Evolutionary conservation across 2,888 invertebrate species (phyloP).

Genomic region (Rotaria socialis): DNA sequence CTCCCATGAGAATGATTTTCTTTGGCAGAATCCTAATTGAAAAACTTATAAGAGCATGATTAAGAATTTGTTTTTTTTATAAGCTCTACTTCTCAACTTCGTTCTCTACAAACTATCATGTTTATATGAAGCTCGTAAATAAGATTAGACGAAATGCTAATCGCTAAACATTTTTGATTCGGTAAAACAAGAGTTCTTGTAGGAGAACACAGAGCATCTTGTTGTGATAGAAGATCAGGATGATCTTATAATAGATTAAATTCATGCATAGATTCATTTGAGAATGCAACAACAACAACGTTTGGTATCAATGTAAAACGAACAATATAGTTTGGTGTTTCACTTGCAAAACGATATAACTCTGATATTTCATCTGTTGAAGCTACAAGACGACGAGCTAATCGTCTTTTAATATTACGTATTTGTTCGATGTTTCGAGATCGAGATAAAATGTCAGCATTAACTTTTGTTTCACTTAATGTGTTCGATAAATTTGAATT

Average conservation of each 20-base stretch:
- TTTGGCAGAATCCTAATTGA: too few relatives aligned
- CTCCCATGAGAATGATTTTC: too few relatives aligned
- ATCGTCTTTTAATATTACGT: conserved; percentile 10
- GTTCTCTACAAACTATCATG: too few relatives aligned
- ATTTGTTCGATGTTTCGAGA: conserved; percentile 21
- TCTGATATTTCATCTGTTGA: conserved; percentile 17
- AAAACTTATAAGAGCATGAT: too few relatives aligned
- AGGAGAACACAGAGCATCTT: not conserved
- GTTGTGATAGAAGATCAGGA: not conserved
- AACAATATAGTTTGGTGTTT: conserved; percentile 4
- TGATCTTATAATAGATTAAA: conserved; percentile 3
- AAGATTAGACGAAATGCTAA: too few relatives aligned
- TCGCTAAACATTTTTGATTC: too few relatives aligned
- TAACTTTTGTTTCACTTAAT: not conserved
- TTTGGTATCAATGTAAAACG: conserved; percentile 30
- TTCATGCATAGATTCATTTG: conserved; percentile 4
- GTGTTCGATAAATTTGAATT: not conserved
- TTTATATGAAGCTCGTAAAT: too few relatives aligned
- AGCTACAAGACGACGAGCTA: conserved; percentile 20
- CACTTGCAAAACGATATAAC: conserved; percentile 15
- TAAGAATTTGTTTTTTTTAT: too few relatives aligned
- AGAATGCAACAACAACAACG: not conserved
- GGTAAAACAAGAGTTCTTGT: too few relatives aligned
- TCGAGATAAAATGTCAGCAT: not conserved
- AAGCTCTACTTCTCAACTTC: too few relatives aligned